Evolutionary conservation across 2,888 invertebrate species (phyloP).

Genomic region (Caenorhabditis sinica): DNA sequence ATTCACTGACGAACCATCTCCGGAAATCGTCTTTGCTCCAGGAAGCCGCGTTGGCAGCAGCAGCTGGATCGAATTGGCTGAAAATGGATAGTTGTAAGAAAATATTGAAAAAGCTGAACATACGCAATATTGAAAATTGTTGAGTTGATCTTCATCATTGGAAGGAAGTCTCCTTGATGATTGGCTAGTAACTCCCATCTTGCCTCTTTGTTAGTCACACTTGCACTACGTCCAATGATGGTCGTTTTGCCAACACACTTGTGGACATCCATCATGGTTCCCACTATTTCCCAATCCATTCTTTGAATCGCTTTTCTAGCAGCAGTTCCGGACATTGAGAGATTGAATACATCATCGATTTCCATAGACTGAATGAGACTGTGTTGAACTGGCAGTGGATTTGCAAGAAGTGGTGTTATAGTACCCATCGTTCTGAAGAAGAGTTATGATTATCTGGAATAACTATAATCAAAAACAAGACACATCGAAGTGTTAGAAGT

Average conservation of each 20-base stretch:
- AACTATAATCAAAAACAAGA: no score
- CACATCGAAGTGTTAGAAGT: no score
- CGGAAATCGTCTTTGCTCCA: neutral
- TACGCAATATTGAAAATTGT: neutral
- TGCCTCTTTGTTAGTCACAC: neutral
- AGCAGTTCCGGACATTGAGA: neutral
- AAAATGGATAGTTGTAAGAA: neutral
- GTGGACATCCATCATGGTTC: neutral
- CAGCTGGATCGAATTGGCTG: neutral
- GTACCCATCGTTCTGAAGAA: no score
- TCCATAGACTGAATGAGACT: neutral
- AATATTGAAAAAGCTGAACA: no score
- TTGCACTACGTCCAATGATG: neutral
- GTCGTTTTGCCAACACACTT: neutral
- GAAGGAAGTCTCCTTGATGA: neutral
- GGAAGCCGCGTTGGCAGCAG: neutral
- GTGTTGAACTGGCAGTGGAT: no score
- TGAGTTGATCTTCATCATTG: constrained; percentile 2
- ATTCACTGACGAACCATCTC: neutral
- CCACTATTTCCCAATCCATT: neutral
- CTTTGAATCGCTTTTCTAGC: neutral
- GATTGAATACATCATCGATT: neutral
- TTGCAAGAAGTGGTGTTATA: no score
- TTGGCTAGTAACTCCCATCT: neutral
- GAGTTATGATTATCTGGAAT: no score